A percentile compares a stretch with the other conserved stretches of the same genome.
Evolutionary conservation across 1,140 invertebrate species (phyloP).

Genomic region (Sminthurinus signatus): DNA sequence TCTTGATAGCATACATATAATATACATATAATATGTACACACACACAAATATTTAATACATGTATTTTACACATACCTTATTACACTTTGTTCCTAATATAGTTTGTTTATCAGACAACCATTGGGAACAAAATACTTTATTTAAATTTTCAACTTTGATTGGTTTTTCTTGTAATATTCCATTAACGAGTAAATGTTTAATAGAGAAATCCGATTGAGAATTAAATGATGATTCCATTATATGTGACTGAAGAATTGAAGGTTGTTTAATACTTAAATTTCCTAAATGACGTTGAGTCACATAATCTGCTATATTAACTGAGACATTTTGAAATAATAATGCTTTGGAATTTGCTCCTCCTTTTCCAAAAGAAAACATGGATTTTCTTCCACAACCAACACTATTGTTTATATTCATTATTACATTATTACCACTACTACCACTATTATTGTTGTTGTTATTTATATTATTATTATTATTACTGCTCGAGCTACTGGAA

Average conservation of each 20-base stretch:
- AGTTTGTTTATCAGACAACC: constrained; percentile 88
- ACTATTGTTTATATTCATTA: too few species aligned
- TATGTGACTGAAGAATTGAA: constrained; percentile 27
- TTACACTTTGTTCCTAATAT: constrained; percentile 96
- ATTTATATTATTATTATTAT: too few species aligned
- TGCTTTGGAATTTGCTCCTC: background rate
- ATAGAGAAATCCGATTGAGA: constrained; percentile 71
- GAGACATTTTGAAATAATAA: constrained; percentile 64
- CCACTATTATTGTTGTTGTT: too few species aligned
- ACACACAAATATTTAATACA: too few species aligned
- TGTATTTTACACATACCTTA: constrained; percentile 58
- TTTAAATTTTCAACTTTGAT: constrained; percentile 79
- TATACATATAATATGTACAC: too few species aligned
- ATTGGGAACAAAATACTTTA: constrained; percentile 94
- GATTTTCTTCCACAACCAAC: too few species aligned
- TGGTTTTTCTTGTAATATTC: constrained; percentile 76
- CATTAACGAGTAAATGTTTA: constrained; percentile 76
- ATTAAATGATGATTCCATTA: constrained; percentile 55
- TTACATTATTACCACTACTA: too few species aligned
- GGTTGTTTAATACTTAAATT: constrained; percentile 45
- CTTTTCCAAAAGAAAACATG: too few species aligned
- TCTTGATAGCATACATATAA: too few species aligned
- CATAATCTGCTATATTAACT: constrained; percentile 77
- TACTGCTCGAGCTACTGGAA: too few species aligned
- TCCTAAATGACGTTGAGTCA: constrained; percentile 65